phyloP scores from a whole-genome alignment of 2,888 invertebrate genomes.

The Blomia tropicalis region DNA sequence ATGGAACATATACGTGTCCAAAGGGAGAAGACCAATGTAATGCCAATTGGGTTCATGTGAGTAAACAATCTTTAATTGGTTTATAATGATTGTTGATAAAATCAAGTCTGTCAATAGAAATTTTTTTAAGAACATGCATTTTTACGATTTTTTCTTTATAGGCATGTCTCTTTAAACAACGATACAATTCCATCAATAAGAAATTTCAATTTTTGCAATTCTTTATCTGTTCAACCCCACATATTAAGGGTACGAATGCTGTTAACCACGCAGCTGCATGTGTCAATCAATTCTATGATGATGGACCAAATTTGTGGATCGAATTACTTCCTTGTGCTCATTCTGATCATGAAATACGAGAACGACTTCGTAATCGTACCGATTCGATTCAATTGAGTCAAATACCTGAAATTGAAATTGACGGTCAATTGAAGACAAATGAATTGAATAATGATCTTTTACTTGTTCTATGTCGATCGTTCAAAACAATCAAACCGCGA shows the following conservation, averaged over 20 bases:
- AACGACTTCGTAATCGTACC: background rate
- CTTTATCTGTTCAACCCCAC: background rate
- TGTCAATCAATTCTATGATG: background rate
- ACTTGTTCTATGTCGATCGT: background rate
- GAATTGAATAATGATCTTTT: background rate
- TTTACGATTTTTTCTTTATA: background rate
- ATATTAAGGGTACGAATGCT: background rate
- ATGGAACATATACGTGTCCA: background rate
- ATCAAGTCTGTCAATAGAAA: too few species aligned
- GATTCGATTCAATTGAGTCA: background rate
- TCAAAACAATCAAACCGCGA: background rate
- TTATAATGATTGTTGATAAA: too few species aligned
- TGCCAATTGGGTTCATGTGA: constrained; percentile 2
- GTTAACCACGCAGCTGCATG: background rate
- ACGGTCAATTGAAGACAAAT: background rate
- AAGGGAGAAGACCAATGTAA: background rate
- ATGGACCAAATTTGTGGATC: background rate
- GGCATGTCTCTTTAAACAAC: background rate
- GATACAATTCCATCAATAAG: background rate
- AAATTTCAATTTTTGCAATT: background rate
- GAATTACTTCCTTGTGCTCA: background rate
- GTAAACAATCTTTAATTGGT: background rate
- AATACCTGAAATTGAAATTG: background rate
- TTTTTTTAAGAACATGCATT: too few species aligned
- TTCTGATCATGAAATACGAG: background rate